Percentiles rank a stretch among this genome's conserved stretches.
phyloP scores from a whole-genome alignment of 2,888 invertebrate species.

The Tipula unca region DNA sequence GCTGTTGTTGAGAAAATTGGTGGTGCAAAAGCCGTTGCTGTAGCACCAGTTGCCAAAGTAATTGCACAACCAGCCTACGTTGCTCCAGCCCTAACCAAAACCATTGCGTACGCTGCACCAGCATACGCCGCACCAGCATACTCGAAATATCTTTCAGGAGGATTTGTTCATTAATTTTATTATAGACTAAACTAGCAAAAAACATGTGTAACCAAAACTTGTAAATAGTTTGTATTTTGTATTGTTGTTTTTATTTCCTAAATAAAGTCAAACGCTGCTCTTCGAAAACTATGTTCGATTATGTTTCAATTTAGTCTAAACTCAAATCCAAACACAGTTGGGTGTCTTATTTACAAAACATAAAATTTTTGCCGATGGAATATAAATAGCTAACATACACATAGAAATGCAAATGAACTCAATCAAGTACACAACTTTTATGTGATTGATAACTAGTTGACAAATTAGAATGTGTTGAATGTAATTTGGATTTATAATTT shows the following conservation, averaged over 20 bases:
- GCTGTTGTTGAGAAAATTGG: slow-evolving; percentile 52
- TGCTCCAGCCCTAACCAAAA: slow-evolving; percentile 27
- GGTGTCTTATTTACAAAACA: not conserved
- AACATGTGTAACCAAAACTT: not conserved
- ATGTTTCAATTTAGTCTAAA: not conserved
- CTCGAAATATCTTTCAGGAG: not conserved
- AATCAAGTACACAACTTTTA: not conserved
- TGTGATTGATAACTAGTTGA: not conserved
- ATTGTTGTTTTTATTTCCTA: not conserved
- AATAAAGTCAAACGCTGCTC: not conserved
- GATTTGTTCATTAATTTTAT: not conserved
- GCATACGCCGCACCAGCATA: slow-evolving; percentile 32
- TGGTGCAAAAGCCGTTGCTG: slow-evolving; percentile 28
- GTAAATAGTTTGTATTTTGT: not conserved
- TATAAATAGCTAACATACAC: not conserved
- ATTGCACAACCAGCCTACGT: not conserved
- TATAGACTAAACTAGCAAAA: not conserved
- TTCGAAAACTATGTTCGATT: not conserved
- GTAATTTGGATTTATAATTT: not conserved
- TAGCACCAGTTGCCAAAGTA: slow-evolving; percentile 18
- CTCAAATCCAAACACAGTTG: not conserved
- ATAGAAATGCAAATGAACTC: not conserved
- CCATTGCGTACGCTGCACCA: slow-evolving; percentile 34
- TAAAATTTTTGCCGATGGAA: not conserved
- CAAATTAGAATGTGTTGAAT: not conserved